Evolutionary conservation across 2,888 invertebrate species (phyloP).

Genomic region (Clostera curtula): DNA sequence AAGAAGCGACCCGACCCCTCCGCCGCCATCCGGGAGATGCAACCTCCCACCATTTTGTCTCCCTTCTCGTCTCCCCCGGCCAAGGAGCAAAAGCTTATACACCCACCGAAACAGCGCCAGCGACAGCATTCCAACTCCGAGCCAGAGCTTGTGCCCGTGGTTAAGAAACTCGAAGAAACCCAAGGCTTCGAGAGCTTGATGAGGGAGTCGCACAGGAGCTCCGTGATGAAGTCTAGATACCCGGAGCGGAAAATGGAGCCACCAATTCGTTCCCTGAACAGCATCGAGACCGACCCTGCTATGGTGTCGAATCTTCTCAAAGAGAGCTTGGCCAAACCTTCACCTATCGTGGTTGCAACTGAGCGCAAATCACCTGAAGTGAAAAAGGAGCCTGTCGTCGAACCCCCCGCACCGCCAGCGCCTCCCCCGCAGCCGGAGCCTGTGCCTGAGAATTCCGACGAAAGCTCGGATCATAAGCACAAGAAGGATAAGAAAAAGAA

Average conservation of each 20-base stretch:
- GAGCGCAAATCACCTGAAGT: conserved; percentile 52
- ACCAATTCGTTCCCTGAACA: conserved; percentile 63
- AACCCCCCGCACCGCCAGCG: conserved; percentile 31
- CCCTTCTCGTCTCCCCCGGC: conserved; percentile 67
- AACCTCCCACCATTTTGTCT: conserved; percentile 57
- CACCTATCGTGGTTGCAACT: conserved; percentile 55
- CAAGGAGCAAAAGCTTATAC: no score
- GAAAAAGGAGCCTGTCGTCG: conserved; percentile 37
- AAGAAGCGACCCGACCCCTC: conserved; percentile 51
- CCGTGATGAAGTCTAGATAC: conserved; percentile 41
- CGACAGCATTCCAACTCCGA: conserved; percentile 69
- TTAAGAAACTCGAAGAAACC: conserved; percentile 77
- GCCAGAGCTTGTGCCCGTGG: conserved; percentile 76
- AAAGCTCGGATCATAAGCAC: conserved; percentile 52
- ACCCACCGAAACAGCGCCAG: conserved; percentile 38
- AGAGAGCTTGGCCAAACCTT: conserved; percentile 74
- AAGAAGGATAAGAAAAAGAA: conserved; percentile 88
- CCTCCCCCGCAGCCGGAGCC: conserved; percentile 17
- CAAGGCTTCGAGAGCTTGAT: conserved; percentile 77
- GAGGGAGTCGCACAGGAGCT: conserved; percentile 66
- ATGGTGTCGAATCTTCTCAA: conserved; percentile 81
- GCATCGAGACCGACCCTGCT: conserved; percentile 82
- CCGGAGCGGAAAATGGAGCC: conserved; percentile 54
- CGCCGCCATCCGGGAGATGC: conserved; percentile 54
- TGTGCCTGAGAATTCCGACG: conserved; percentile 27